Evolutionary conservation across 1,140 invertebrate species (phyloP), one percentile per base, ranked within the genome.

Genomic region (Frieseomelitta varia): DNA sequence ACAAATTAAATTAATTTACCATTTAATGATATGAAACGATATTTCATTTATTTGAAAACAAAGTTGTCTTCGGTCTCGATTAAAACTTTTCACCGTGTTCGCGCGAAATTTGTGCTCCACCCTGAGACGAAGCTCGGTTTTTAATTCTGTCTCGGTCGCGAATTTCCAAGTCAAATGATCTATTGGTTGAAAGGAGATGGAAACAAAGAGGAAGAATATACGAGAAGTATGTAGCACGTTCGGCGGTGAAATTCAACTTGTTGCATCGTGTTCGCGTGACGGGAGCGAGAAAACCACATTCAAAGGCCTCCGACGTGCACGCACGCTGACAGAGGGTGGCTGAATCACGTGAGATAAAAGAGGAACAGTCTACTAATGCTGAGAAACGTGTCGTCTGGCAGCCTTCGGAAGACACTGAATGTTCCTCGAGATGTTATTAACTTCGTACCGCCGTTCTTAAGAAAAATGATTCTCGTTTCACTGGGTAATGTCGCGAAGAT

Each of bases 201-300:
- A 47, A n/a, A 69, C 21, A 47, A 47, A n/a, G 4, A 0, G 24
- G 0, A n/a, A n/a, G 21, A n/a, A 58, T 27, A 24, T 17, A 30
- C 12, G 4, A 27, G 24, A 65, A 65, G 65, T 75, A 30, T 81
- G 12, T 8, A 4, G 72, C 80, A 81, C 69, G 80, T 82, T 3
- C 55, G 30, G n/a, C 34, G 68, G 74, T 84, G 71, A 80, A 84
- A 80, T 84, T 84, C 83, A 80, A 84, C 83, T 84, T 84, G 83
- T 84, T 84, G 83, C 83, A 74, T 68, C 78, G 19, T 27, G 74
- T 8, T 39, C 15, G 65, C 74, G 56, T 63, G 75, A 77, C 65
- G 53, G 19, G 76, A 27, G 27, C 27, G 81, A 17, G 27, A 84
- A 53, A 84, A 53, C 27, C 67, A 58, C 19, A 47, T 1, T 47